Conservation (phyloP, 1,140 invertebrate genomes). For the Ctenoplectra terminalis region DNA sequence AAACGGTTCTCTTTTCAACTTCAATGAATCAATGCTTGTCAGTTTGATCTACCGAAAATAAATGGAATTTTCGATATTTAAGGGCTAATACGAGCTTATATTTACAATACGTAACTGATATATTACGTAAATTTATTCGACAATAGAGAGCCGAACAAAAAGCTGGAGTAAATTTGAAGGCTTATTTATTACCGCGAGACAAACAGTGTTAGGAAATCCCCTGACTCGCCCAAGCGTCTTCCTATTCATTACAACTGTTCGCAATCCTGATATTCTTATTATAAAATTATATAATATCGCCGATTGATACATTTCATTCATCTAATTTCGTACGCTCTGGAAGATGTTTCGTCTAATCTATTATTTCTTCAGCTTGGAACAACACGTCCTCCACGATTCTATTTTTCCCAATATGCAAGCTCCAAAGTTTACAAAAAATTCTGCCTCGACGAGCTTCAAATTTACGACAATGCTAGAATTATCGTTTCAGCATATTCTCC, state of each 20-base stretch:
- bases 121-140: too few relatives aligned
- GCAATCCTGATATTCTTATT: conserved; percentile 2
- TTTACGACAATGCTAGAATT: too few relatives aligned
- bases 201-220: neutral
- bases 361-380: conserved; percentile 29
- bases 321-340: conserved; percentile 26
- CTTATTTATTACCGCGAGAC: conserved; percentile 18
- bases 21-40: too few relatives aligned
- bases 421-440: too few relatives aligned
- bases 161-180: neutral
- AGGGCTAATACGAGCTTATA: neutral
- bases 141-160: neutral
- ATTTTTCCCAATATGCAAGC: neutral
- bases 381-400: neutral
- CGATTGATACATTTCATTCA: conserved; percentile 25
- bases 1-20: too few relatives aligned
- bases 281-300: conserved; percentile 25
- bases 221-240: neutral
- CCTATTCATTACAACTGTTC: conserved; percentile 19
- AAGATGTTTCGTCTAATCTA: conserved; percentile 28
- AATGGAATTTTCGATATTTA: neutral
- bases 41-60: too few relatives aligned
- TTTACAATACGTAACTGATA: too few relatives aligned
- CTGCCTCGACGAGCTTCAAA: too few relatives aligned
- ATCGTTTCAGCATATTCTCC: too few relatives aligned